phyloP scores from a whole-genome alignment of 2,113 vertebrate genomes.

The Octodon degus region DNA sequence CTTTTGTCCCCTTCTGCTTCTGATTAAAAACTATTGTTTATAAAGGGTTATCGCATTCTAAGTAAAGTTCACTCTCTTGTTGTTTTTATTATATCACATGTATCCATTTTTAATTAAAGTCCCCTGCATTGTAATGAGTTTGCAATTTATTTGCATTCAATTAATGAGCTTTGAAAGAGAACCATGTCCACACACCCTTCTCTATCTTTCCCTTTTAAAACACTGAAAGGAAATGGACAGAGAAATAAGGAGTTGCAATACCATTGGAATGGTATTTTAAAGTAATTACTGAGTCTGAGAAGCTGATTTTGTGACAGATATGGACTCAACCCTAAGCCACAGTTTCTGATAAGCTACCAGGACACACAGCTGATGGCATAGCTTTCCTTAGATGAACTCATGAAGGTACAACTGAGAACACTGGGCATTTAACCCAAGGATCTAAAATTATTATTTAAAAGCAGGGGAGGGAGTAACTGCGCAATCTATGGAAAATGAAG shows the following conservation, averaged over 20 bases:
- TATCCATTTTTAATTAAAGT: conserved; percentile 73
- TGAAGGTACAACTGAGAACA: not conserved
- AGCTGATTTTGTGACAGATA: not conserved
- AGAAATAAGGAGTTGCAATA: not conserved
- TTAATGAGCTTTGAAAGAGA: conserved; percentile 61
- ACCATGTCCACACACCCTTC: not conserved
- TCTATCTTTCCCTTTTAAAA: conserved; percentile 37
- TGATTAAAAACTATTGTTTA: conserved; percentile 63
- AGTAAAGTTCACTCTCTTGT: conserved; percentile 44
- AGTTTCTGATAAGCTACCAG: not conserved
- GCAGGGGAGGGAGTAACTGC: not conserved
- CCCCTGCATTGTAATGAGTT: conserved; percentile 51
- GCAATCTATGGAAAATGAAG: not conserved
- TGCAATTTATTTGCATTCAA: conserved; percentile 60
- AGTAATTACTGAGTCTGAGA: not conserved
- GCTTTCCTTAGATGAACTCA: not conserved
- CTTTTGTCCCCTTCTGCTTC: not conserved
- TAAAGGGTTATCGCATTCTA: conserved; percentile 62
- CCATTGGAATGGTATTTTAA: not conserved
- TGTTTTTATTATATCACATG: conserved; percentile 58
- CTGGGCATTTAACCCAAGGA: not conserved
- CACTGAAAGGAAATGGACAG: not conserved
- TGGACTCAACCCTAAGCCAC: not conserved
- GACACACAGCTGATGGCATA: too few species aligned
- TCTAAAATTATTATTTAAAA: not conserved